These are phyloP conservation scores for Acrocephalus arundinaceus DNA, from an alignment of 2,113 vertebrate species.

Conservation along the genomic window DNA sequence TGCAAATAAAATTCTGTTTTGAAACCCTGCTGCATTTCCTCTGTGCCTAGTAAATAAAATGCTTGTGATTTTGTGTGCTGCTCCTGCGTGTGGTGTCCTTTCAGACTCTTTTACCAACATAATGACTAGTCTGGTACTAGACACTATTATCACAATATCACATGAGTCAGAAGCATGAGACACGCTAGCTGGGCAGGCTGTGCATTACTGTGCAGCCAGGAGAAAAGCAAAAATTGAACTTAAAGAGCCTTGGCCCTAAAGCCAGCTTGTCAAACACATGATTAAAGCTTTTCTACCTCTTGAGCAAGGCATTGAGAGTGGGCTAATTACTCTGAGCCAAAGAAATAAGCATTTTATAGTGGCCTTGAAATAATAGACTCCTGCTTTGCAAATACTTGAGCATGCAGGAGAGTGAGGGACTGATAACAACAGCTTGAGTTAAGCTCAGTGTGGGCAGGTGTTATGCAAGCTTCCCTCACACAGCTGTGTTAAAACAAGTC, in stretches of 20 bases:
- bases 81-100: not conserved
- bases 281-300: slow-evolving; percentile 37
- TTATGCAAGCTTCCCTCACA: slow-evolving; percentile 69
- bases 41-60: slow-evolving; percentile 18
- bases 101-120: slow-evolving; percentile 45
- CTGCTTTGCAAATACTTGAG: slow-evolving; percentile 29
- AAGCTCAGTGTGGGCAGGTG: slow-evolving; percentile 57
- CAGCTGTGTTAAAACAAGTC: slow-evolving; percentile 54
- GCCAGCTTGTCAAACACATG: not conserved
- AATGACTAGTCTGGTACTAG: slow-evolving; percentile 48
- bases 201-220: slow-evolving; percentile 1
- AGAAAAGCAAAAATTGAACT: slow-evolving; percentile 35
- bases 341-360: not conserved
- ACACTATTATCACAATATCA: slow-evolving; percentile 43
- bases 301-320: not conserved
- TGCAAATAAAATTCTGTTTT: not conserved
- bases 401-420: slow-evolving; percentile 15
- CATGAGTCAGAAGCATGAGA: slow-evolving; percentile 57
- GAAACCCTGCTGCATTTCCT: not conserved
- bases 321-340: not conserved
- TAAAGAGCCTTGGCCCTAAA: slow-evolving; percentile 19
- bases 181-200: slow-evolving; percentile 1
- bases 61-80: not conserved
- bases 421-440: slow-evolving; percentile 59
- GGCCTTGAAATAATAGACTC: not conserved